These are phyloP conservation scores for Whitmania pigra DNA, from an alignment of 1,140 invertebrate genomes.

Conservation along the genomic window DNA sequence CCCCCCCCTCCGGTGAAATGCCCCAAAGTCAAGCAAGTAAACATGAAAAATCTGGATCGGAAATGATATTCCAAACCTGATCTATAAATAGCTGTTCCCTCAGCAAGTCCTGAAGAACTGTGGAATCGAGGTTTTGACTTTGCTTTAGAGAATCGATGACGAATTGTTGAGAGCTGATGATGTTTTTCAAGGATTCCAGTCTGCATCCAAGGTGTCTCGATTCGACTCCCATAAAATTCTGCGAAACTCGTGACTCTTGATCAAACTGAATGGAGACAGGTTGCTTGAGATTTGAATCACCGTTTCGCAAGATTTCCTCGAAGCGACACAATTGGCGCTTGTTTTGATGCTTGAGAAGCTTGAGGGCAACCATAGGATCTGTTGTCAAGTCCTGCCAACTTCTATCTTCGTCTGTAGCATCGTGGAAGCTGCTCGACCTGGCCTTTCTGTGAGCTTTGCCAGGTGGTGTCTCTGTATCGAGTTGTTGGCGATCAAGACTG, in stretches of 20 bases:
- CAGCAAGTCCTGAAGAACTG: neutral
- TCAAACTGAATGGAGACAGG: neutral
- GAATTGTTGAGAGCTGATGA: constrained; percentile 7
- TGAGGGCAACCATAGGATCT: neutral
- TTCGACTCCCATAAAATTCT: constrained; percentile 6
- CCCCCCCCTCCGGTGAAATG: no score
- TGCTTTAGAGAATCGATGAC: constrained; percentile 6
- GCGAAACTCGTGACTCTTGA: neutral
- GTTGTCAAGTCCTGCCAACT: neutral
- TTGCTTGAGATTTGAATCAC: neutral
- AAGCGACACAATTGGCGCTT: neutral
- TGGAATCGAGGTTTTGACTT: neutral
- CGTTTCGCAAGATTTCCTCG: neutral
- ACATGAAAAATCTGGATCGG: neutral
- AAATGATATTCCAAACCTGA: constrained; percentile 4
- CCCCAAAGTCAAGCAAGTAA: neutral
- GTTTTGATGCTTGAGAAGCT: neutral
- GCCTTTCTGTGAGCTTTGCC: neutral
- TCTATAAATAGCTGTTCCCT: constrained; percentile 1
- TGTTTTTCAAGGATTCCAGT: constrained; percentile 1
- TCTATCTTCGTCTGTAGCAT: neutral
- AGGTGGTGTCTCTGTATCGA: no score
- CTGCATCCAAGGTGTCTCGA: constrained; percentile 3
- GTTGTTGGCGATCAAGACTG: no score
- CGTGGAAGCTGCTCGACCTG: constrained; percentile 7